Percentiles rank a stretch among this genome's conserved stretches.
Evolutionary conservation across 2,113 vertebrate genomes (phyloP).

Genomic region (Oreamnos americanus): DNA sequence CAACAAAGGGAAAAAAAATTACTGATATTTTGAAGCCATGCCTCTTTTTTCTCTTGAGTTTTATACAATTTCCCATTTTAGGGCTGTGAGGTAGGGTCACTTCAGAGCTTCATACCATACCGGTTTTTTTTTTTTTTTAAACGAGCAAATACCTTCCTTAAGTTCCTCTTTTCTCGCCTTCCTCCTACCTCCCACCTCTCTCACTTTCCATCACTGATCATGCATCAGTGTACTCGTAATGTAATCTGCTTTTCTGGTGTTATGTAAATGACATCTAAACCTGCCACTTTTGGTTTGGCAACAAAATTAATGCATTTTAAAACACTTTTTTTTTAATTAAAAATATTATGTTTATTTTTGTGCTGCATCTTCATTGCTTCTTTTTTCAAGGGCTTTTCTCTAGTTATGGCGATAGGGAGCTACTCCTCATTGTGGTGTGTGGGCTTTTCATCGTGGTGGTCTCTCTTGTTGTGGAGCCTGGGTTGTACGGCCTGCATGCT

Average conservation of each 20-base stretch:
- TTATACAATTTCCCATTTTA: neutral
- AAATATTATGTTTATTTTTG: neutral
- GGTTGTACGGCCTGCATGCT: neutral
- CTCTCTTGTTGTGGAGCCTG: neutral
- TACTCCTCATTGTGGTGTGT: neutral
- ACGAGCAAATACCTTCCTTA: neutral
- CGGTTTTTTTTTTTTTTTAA: neutral
- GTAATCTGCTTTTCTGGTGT: neutral
- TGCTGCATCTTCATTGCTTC: neutral
- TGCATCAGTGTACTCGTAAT: neutral
- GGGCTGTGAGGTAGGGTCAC: neutral
- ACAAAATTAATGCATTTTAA: neutral
- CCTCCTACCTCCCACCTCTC: neutral
- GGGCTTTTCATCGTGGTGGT: neutral
- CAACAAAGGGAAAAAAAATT: neutral
- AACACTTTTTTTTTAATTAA: neutral
- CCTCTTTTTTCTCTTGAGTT: neutral
- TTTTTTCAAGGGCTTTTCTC: neutral
- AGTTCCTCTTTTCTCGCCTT: neutral
- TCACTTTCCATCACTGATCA: neutral
- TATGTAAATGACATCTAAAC: neutral
- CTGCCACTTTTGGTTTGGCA: neutral
- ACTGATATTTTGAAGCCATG: neutral
- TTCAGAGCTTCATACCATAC: neutral
- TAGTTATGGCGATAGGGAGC: neutral